Base-by-base conservation (phyloP, 2,888 invertebrate genomes). In the Habroteleia sp. region DNA sequence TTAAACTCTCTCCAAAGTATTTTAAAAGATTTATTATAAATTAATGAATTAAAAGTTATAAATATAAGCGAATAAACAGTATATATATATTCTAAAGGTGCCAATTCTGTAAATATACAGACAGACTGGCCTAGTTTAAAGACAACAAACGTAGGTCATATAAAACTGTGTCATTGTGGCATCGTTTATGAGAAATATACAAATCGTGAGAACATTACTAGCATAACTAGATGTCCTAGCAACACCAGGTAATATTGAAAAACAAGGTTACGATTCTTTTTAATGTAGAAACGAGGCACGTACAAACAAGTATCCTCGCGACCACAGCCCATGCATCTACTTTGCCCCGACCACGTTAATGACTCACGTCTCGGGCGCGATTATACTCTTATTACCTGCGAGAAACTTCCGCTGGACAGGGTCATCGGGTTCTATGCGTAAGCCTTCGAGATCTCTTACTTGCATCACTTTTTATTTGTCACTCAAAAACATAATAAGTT, bases 141-240 rank as follows among this genome's bases (percentile, higher is more conserved):
- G 10, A 20, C 27, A 54, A 41, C 52, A 71, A 62, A 63, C 41
- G 11, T 37, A 42, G 23, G 44, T 17, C 6, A 20, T 14, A 17
- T 52, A 44, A 48, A 74, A 39, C 44, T 42, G 37, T 66, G 73
- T 66, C 39, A 66, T 52, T 74, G 60, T 44, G 25, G 35, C 50
- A 58, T 29, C 39, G 41, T 25, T 62, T 68, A 31, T 62, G 66
- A 68, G 74, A 66, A 66, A 74, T 33, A 50, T 23, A 60, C 60
- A 31, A 75, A 79, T 77, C 87, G 87, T 87, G 87, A 83, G 87
- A 87, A 87, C 72, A 60, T 79, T 73, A 65, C 60, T 62, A 50
- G 68, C 79, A 75, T 76, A 77, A 77, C 71, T 63, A 68, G 66
- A 68, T 77, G 79, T 78, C 66, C 75, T 60, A 48, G 60, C 35